A percentile compares a stretch with the other conserved stretches of the same genome.
Conservation (phyloP, 1,140 invertebrate genomes). For the Cydia splendana region DNA sequence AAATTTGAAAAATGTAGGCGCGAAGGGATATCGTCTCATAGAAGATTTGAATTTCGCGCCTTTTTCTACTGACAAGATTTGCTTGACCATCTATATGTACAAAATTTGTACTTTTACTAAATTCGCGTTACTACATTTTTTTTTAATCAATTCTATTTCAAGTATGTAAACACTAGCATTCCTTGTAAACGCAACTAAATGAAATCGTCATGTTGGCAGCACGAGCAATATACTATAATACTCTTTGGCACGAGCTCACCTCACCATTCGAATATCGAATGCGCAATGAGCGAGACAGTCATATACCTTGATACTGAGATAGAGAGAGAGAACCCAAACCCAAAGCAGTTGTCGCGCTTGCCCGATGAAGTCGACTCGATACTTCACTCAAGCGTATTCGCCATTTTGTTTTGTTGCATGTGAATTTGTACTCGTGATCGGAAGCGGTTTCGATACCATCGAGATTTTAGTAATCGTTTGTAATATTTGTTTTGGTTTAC, state of each 20-base stretch:
- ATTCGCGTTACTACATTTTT: not conserved
- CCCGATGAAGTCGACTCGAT: slow-evolving; percentile 51
- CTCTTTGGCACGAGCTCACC: not conserved
- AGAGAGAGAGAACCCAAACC: not conserved
- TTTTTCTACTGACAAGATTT: no score
- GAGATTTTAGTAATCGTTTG: slow-evolving; percentile 65
- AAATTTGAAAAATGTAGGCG: no score
- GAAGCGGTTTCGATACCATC: slow-evolving; percentile 53
- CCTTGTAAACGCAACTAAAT: slow-evolving; percentile 19
- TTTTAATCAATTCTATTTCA: no score
- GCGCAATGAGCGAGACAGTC: not conserved
- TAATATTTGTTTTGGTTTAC: slow-evolving; percentile 43
- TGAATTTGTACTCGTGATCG: slow-evolving; percentile 50
- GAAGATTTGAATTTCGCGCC: no score
- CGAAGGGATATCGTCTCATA: no score
- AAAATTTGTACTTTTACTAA: no score
- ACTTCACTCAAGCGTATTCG: slow-evolving; percentile 55
- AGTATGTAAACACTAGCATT: not conserved
- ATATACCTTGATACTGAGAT: not conserved
- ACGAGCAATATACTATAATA: not conserved
- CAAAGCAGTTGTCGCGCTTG: not conserved
- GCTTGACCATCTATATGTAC: no score
- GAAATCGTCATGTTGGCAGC: slow-evolving; percentile 37
- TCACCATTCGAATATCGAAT: slow-evolving; percentile 13
- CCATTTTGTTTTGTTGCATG: slow-evolving; percentile 70